Conservation (phyloP, 1,140 invertebrate genomes). For the Drosophila lacertosa region DNA sequence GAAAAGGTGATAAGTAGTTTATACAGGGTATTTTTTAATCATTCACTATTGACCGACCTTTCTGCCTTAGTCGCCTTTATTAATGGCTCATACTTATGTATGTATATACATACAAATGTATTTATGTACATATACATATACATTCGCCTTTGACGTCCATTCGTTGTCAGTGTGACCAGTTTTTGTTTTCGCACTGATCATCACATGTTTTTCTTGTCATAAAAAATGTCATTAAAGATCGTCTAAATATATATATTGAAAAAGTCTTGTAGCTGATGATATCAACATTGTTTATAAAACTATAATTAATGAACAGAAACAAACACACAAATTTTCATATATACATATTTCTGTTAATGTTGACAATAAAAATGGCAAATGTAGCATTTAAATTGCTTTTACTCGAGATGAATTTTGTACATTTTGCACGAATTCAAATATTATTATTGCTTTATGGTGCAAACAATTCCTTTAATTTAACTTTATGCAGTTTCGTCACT, state of each 20-base stretch:
- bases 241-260: constrained; percentile 19
- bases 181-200: not conserved
- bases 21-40: not conserved
- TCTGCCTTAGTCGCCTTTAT: not conserved
- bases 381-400: constrained; percentile 23
- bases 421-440: not conserved
- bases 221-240: constrained; percentile 28
- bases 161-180: not conserved
- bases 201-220: constrained; percentile 20
- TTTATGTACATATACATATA: not conserved
- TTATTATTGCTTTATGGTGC: not conserved
- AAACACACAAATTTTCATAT: constrained; percentile 5
- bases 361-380: constrained; percentile 40
- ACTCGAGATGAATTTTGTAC: not conserved
- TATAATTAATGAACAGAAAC: constrained; percentile 7
- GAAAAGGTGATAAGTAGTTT: too few relatives aligned
- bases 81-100: not conserved
- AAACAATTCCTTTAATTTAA: not conserved
- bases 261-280: constrained; percentile 24
- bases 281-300: constrained; percentile 41
- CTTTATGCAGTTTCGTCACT: constrained; percentile 47
- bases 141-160: constrained; percentile 2
- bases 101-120: not conserved
- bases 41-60: constrained; percentile 2
- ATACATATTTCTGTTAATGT: constrained; percentile 11